Percentiles rank a stretch among this genome's conserved stretches.
phyloP scores from a whole-genome alignment of 2,113 vertebrate species.

The Nannospalax galili region DNA sequence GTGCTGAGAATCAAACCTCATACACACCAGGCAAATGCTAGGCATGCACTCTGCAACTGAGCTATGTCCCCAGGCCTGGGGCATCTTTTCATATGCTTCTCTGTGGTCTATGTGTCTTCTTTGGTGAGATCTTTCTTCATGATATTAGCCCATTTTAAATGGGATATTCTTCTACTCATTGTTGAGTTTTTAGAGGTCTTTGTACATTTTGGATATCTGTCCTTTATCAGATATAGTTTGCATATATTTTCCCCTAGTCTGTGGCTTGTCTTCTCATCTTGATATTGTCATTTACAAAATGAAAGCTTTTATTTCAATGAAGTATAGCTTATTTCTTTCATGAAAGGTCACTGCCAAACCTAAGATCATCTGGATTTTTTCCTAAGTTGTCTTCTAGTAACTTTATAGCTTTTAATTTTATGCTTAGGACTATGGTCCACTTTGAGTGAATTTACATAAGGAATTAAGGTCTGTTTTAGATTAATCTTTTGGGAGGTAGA shows the following conservation, averaged over 20 bases:
- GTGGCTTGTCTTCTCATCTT: background rate
- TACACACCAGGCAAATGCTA: background rate
- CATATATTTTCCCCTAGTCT: background rate
- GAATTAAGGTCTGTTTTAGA: background rate
- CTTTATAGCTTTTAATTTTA: constrained; percentile 48
- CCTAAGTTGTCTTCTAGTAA: background rate
- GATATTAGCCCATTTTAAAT: constrained; percentile 13
- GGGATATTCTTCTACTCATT: background rate
- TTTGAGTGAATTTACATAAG: constrained; percentile 37
- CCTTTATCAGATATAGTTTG: background rate
- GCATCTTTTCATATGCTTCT: background rate
- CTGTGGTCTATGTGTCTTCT: background rate
- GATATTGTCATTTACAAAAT: constrained; percentile 10
- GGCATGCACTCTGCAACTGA: background rate
- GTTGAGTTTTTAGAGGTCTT: constrained; percentile 39
- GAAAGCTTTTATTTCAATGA: constrained; percentile 42
- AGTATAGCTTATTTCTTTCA: constrained; percentile 24
- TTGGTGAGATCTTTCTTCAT: background rate
- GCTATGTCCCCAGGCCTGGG: background rate
- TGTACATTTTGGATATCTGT: background rate
- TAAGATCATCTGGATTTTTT: constrained; percentile 47
- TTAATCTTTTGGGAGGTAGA: background rate
- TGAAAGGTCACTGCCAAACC: constrained; percentile 29
- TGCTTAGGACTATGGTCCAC: background rate
- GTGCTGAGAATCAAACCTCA: background rate